Evolutionary conservation across 2,888 invertebrate species (phyloP).

Genomic region (Ellobium chinense): DNA sequence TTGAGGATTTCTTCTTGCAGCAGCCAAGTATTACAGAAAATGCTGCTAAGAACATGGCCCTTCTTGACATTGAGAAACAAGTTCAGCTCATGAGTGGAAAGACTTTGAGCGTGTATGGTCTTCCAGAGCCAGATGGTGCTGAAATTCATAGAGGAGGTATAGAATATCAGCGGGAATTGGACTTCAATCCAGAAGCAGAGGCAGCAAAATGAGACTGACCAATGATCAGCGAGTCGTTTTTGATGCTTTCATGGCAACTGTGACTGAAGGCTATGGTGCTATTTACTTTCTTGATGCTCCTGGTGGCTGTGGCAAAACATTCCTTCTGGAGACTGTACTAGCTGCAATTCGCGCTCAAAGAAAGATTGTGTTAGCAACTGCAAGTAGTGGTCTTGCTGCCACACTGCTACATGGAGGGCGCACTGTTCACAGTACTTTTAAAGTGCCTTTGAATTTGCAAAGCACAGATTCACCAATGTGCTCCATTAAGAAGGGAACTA

Average conservation of each 20-base stretch:
- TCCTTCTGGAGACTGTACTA: not conserved
- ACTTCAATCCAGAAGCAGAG: not conserved
- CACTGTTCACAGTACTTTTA: conserved; percentile 24
- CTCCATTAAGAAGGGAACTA: too few relatives aligned
- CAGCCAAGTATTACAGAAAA: too few relatives aligned
- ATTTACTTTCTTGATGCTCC: conserved; percentile 15
- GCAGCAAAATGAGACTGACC: not conserved
- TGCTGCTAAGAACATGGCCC: not conserved
- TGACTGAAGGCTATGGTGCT: not conserved
- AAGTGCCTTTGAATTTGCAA: not conserved
- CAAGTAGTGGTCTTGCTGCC: conserved; percentile 10
- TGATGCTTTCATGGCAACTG: not conserved
- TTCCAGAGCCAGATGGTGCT: not conserved
- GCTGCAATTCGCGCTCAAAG: not conserved
- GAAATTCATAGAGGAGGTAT: not conserved
- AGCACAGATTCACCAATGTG: not conserved
- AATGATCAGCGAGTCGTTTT: not conserved
- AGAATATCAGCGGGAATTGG: not conserved
- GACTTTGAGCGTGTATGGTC: not conserved
- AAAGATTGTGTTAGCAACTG: not conserved
- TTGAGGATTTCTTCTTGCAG: too few relatives aligned
- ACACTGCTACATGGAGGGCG: conserved; percentile 11
- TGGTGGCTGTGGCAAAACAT: conserved; percentile 1
- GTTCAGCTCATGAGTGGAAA: not conserved
- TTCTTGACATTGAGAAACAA: not conserved